phyloP scores from a whole-genome alignment of 1,140 invertebrate genomes.

The Eriosoma lanigerum region DNA sequence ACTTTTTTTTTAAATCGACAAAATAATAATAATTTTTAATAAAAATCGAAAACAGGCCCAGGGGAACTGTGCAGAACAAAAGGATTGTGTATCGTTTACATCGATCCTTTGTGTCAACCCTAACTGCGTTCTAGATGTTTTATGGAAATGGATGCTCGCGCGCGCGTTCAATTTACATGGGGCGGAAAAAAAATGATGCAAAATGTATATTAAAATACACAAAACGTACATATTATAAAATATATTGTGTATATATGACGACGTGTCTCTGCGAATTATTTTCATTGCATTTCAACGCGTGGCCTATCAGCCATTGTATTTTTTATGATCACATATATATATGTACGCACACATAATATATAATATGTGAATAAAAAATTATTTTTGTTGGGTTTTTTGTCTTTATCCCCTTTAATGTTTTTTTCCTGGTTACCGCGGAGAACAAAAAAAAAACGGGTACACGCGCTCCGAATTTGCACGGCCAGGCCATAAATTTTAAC shows the following conservation, averaged over 20 bases:
- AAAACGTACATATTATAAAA: conserved; percentile 14
- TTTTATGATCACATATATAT: background rate
- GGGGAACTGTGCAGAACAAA: conserved; percentile 41
- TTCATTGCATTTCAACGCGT: conserved; percentile 43
- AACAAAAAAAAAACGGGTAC: conserved; percentile 33
- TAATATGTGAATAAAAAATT: conserved; percentile 21
- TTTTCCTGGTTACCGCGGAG: conserved; percentile 50
- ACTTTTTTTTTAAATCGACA: conserved; percentile 23
- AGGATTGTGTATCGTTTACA: conserved; percentile 51
- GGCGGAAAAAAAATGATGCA: conserved; percentile 38
- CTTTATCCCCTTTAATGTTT: conserved; percentile 50
- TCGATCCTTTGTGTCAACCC: conserved; percentile 38
- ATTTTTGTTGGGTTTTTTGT: conserved; percentile 32
- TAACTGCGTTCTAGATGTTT: conserved; percentile 36
- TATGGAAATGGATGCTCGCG: conserved; percentile 32
- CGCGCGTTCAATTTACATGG: conserved; percentile 4
- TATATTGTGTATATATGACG: conserved; percentile 5
- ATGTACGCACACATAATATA: background rate
- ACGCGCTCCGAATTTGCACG: conserved; percentile 42
- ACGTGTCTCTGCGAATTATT: conserved; percentile 33
- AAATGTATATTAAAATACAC: conserved; percentile 51
- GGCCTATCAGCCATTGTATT: conserved; percentile 19
- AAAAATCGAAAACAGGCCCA: conserved; percentile 34
- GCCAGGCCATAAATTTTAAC: conserved; percentile 47
- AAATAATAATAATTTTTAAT: conserved; percentile 43